These are phyloP conservation scores for Colossoma macropomum DNA, from an alignment of 2,113 vertebrate species.

Conservation along the genomic window DNA sequence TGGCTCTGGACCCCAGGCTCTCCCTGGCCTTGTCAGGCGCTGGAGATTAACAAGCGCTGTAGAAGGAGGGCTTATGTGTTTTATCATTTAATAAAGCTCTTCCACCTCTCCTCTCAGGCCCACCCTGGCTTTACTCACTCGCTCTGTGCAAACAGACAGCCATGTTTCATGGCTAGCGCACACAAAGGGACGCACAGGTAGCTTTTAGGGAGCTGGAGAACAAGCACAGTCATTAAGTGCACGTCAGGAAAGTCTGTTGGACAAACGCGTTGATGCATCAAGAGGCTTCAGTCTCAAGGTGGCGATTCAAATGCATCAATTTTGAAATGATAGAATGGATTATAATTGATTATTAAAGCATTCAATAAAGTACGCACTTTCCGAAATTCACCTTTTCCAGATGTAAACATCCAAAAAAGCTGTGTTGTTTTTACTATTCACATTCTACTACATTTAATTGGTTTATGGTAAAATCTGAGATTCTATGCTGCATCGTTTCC, in stretches of 20 bases:
- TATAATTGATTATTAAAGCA: too few species aligned
- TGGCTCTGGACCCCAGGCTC: conserved; percentile 59
- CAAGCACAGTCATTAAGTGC: neutral
- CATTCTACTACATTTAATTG: too few species aligned
- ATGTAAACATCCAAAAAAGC: too few species aligned
- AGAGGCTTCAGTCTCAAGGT: too few species aligned
- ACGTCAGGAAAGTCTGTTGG: conserved; percentile 14
- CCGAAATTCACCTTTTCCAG: too few species aligned
- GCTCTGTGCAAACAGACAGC: neutral
- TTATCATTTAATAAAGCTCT: conserved; percentile 33
- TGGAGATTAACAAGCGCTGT: conserved; percentile 57
- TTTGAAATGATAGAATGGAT: too few species aligned
- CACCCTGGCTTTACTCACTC: neutral
- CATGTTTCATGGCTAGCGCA: neutral
- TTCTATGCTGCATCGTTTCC: neutral
- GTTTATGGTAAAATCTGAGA: too few species aligned
- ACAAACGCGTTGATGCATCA: neutral
- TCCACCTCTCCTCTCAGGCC: neutral
- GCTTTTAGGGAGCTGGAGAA: neutral
- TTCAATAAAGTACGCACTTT: too few species aligned
- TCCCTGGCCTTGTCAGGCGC: conserved; percentile 65
- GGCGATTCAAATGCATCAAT: too few species aligned
- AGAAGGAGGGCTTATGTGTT: conserved; percentile 4
- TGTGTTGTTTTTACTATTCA: too few species aligned
- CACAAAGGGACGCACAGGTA: neutral